phyloP scores from a whole-genome alignment of 1,140 invertebrate species.

The Neuroterus valhalla region DNA sequence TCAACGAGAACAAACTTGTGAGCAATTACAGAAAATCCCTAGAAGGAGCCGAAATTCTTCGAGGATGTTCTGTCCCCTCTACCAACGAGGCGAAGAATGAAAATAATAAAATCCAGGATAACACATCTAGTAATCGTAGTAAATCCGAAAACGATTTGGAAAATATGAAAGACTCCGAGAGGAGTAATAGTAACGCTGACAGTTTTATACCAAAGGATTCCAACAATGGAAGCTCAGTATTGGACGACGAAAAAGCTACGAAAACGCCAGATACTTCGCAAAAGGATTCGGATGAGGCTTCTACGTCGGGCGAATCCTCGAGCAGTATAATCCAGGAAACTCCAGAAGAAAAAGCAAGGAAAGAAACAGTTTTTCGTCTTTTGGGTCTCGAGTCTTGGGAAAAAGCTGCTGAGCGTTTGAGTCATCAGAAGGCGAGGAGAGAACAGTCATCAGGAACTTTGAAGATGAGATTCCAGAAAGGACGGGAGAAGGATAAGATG shows the following conservation, averaged over 20 bases:
- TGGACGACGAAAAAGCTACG: slow-evolving; percentile 40
- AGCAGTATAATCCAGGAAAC: slow-evolving; percentile 71
- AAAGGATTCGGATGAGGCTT: slow-evolving; percentile 74
- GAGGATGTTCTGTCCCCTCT: slow-evolving; percentile 59
- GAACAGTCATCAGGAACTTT: slow-evolving; percentile 83
- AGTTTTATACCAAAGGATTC: slow-evolving; percentile 26
- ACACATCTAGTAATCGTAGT: slow-evolving; percentile 56
- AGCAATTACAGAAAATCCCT: slow-evolving; percentile 49
- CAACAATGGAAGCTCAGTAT: slow-evolving; percentile 37
- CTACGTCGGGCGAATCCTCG: slow-evolving; percentile 71
- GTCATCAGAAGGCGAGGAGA: slow-evolving; percentile 63
- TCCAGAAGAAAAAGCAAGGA: slow-evolving; percentile 75
- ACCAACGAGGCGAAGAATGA: slow-evolving; percentile 33
- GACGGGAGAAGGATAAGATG: slow-evolving; percentile 76
- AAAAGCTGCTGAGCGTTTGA: slow-evolving; percentile 65
- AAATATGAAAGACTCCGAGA: slow-evolving; percentile 11
- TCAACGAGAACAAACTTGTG: slow-evolving; percentile 66
- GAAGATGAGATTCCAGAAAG: slow-evolving; percentile 83
- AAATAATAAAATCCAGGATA: slow-evolving; percentile 40
- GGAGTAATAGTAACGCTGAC: not conserved
- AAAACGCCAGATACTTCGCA: slow-evolving; percentile 73
- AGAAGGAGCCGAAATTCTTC: slow-evolving; percentile 45
- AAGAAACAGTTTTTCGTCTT: slow-evolving; percentile 72
- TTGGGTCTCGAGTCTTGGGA: slow-evolving; percentile 71
- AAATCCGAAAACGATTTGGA: slow-evolving; percentile 71